Conservation (phyloP, 2,888 invertebrate genomes). For the Nemoura dubitans region DNA sequence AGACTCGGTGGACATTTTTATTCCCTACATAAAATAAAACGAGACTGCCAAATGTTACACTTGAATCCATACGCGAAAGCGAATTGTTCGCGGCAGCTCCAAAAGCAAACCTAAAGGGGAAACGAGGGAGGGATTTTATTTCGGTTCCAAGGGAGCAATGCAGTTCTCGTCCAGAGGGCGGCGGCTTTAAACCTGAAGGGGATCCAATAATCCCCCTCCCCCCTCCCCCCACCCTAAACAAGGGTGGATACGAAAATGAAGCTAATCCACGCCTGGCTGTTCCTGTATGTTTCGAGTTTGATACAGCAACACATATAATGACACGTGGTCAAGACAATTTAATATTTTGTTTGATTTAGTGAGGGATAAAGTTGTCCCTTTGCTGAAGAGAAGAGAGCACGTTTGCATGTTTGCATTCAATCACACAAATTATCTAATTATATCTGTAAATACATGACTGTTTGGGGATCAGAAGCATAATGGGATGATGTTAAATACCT, state of each 20-base stretch:
- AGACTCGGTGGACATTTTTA: neutral
- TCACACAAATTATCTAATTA: neutral
- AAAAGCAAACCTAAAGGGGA: neutral
- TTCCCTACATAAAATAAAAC: neutral
- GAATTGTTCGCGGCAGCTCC: neutral
- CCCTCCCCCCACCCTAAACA: neutral
- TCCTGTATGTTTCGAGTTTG: neutral
- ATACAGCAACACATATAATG: neutral
- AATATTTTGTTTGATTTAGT: neutral
- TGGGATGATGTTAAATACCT: too few species aligned
- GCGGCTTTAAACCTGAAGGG: slow-evolving; percentile 4
- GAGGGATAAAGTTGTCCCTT: neutral
- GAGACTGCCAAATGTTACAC: neutral
- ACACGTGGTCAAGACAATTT: neutral
- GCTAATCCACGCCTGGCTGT: neutral
- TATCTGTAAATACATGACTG: too few species aligned
- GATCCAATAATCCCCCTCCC: neutral
- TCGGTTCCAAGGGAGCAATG: neutral
- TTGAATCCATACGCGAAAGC: neutral
- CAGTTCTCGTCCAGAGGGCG: neutral
- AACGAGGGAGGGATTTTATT: neutral
- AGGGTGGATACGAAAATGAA: neutral
- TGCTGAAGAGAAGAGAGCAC: neutral
- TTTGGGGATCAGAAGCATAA: too few species aligned
- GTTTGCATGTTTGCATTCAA: neutral